Conservation (phyloP, 2,888 invertebrate species). For the Carterocephalus palaemon region DNA sequence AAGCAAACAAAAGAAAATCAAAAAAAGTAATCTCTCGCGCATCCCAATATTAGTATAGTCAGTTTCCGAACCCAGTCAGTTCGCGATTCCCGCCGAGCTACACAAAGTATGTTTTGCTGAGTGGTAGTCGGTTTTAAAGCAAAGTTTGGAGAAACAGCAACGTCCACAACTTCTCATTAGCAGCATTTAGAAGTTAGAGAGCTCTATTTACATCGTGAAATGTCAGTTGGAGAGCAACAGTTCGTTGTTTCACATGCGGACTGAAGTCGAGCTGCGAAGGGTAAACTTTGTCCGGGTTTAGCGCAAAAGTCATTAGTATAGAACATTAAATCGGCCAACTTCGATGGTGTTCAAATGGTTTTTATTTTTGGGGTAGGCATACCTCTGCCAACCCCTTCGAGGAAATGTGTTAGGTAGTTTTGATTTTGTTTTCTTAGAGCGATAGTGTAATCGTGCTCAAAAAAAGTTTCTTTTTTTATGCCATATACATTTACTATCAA, state of each 20-base stretch:
- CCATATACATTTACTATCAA: too few relatives aligned
- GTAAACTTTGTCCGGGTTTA: slow-evolving; percentile 12
- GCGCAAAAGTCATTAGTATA: slow-evolving; percentile 4
- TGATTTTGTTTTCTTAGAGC: too few relatives aligned
- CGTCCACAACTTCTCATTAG: slow-evolving; percentile 25
- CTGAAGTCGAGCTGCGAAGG: slow-evolving; percentile 4
- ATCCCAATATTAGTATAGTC: too few relatives aligned
- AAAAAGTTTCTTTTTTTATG: too few relatives aligned
- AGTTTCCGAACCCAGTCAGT: neutral
- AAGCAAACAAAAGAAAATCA: too few relatives aligned
- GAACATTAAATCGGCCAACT: neutral
- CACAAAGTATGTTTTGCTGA: slow-evolving; percentile 12
- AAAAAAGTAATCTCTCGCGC: too few relatives aligned
- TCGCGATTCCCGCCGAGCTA: slow-evolving; percentile 6
- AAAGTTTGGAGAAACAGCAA: slow-evolving; percentile 22
- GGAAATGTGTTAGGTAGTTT: too few relatives aligned
- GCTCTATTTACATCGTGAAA: slow-evolving; percentile 23
- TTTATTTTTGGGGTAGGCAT: too few relatives aligned
- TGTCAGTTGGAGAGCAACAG: slow-evolving; percentile 23
- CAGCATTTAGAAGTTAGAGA: slow-evolving; percentile 24
- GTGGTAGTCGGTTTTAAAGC: slow-evolving; percentile 20
- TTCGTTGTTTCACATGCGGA: slow-evolving; percentile 23
- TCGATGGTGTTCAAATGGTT: neutral
- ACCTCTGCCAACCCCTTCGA: too few relatives aligned
- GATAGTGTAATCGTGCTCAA: too few relatives aligned